These are phyloP conservation scores for Prinia subflava DNA, from an alignment of 2,113 vertebrate species.

Conservation along the genomic window DNA sequence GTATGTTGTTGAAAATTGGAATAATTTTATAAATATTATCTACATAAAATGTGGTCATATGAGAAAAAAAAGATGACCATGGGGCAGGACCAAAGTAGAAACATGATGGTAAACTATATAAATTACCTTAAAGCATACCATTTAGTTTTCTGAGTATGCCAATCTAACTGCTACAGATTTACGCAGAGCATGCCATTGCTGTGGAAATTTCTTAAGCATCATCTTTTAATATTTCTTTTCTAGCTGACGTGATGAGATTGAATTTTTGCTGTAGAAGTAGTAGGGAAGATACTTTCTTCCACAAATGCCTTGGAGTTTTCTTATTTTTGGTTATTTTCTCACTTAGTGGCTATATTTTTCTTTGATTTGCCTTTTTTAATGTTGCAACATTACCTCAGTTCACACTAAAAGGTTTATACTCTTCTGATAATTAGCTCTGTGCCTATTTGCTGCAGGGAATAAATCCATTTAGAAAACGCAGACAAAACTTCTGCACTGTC, in stretches of 20 bases:
- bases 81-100: background rate
- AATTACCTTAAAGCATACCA: background rate
- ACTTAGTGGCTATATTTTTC: background rate
- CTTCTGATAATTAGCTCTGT: background rate
- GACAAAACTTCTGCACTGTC: background rate
- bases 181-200: background rate
- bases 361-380: background rate
- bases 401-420: background rate
- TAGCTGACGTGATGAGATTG: background rate
- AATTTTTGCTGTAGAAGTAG: background rate
- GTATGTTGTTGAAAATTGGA: background rate
- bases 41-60: background rate
- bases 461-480: background rate
- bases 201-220: background rate
- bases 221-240: background rate
- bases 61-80: background rate
- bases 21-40: background rate
- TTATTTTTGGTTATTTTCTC: background rate
- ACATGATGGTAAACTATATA: background rate
- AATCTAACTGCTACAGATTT: background rate
- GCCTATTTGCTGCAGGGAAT: background rate
- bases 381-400: background rate
- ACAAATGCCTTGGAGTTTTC: background rate
- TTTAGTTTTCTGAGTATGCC: background rate
- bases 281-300: accelerated